These are phyloP conservation scores for Aporophyla nigra DNA, from an alignment of 2,888 invertebrate species.

Conservation along the genomic window DNA sequence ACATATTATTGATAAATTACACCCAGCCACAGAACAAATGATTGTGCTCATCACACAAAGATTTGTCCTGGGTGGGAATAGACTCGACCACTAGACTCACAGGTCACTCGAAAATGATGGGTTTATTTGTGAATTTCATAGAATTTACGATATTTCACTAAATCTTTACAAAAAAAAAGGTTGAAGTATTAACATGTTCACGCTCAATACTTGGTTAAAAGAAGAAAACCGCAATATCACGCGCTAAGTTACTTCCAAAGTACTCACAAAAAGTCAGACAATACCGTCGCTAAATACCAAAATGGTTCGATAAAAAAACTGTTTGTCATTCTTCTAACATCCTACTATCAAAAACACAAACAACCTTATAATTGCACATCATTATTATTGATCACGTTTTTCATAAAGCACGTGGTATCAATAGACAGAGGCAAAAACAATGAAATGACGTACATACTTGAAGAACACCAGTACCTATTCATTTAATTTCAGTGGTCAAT, in stretches of 20 bases:
- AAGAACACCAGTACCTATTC: not conserved
- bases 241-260: not conserved
- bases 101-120: too few species aligned
- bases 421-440: slow-evolving; percentile 6
- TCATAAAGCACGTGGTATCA: slow-evolving; percentile 24
- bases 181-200: not conserved
- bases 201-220: not conserved
- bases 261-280: not conserved
- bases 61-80: too few species aligned
- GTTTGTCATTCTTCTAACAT: slow-evolving; percentile 36
- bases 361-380: slow-evolving; percentile 21
- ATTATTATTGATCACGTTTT: slow-evolving; percentile 42
- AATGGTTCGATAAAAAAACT: slow-evolving; percentile 26
- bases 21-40: too few species aligned
- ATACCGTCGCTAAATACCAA: slow-evolving; percentile 28
- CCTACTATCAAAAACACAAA: slow-evolving; percentile 24
- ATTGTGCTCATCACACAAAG: too few species aligned
- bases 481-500: not conserved
- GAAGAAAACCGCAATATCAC: not conserved
- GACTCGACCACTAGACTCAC: too few species aligned
- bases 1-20: too few species aligned
- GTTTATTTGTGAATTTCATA: too few species aligned
- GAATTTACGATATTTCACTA: not conserved
- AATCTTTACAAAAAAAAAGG: not conserved
- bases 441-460: slow-evolving; percentile 12